Percentiles rank a stretch among this genome's conserved stretches.
phyloP scores from a whole-genome alignment of 2,888 invertebrate genomes.

The Cinara cedri region DNA sequence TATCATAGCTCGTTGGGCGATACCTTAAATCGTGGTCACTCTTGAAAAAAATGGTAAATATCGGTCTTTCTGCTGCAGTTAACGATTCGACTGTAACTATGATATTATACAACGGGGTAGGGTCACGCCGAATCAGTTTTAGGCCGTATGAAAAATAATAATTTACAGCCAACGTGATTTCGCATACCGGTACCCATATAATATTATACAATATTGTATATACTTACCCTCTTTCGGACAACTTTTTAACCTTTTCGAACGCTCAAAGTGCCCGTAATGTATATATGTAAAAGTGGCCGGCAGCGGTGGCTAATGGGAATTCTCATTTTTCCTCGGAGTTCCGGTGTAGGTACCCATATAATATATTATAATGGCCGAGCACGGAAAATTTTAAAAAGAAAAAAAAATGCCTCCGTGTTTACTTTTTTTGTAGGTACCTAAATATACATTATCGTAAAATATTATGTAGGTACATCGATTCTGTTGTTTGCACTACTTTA shows the following conservation, averaged over 20 bases:
- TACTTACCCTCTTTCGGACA: not conserved
- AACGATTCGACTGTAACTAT: not conserved
- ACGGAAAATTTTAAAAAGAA: not conserved
- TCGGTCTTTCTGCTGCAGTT: too few relatives aligned
- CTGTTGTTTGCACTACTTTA: too few relatives aligned
- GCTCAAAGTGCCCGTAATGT: constrained; percentile 21
- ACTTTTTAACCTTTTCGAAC: constrained; percentile 21
- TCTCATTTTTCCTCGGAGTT: constrained; percentile 27
- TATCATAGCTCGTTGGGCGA: too few relatives aligned
- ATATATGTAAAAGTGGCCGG: constrained; percentile 3
- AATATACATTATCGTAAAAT: too few relatives aligned
- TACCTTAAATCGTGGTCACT: too few relatives aligned
- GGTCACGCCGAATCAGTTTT: not conserved
- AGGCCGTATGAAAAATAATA: not conserved
- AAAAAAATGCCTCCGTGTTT: not conserved
- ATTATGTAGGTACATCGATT: too few relatives aligned
- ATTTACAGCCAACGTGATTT: constrained; percentile 21
- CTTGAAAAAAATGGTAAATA: too few relatives aligned
- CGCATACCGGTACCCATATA: not conserved
- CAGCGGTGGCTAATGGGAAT: constrained; percentile 20
- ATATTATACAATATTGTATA: too few relatives aligned
- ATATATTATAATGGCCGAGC: too few relatives aligned
- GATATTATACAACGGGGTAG: too few relatives aligned
- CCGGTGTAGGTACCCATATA: too few relatives aligned
- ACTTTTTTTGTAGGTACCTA: not conserved